Evolutionary conservation across 2,797 vertebrate species (phyloP), one percentile per base, ranked within the genome.

Genomic region (Hirundo rustica): DNA sequence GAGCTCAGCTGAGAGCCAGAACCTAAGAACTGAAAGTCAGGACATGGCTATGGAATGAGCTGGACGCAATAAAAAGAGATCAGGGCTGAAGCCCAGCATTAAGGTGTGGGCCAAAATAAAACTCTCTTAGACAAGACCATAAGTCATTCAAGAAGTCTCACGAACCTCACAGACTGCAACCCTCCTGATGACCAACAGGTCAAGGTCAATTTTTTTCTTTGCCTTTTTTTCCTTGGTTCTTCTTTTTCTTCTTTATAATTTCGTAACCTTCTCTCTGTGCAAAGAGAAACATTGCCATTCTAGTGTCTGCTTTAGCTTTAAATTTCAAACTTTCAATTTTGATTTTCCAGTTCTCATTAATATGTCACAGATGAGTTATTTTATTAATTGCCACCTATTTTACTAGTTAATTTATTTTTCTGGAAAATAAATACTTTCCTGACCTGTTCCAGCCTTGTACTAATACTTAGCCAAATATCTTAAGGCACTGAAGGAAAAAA

Each of bases 381-480:
- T 70, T 53, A 92, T 95, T 93, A 96, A 92, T 85, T 95, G 40
- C 15, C 51, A 92, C 38, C 13, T 88, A 89, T 78, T 87, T 90
- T 90, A 89, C 6, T 73, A 92, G 58, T 58, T 70, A 76, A 76
- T 88, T 96, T 88, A 92, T 95, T 91, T 96, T 96, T 94, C 77
- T 85, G 36, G 65, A 88, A 92, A 96, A 83, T 70, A 97, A 87
- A 94, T 89, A 47, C 50, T 96, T 96, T 89, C 55, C 62, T 87
- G 93, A 89, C 83, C 71, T 85, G 44, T 84, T 85, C n/a, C 80
- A 82, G 57, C 65, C 80, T 79, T 82, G 47, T 74, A 95, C 83
- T 61, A 95, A 90, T 76, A 68, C 80, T 92, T 84, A 92, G 82
- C 70, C 95, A 96, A 97, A 95, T 94, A 86, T 81, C 95, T 95